Evolutionary conservation across 1,140 invertebrate genomes (phyloP).

Genomic region (Carposina sasakii): DNA sequence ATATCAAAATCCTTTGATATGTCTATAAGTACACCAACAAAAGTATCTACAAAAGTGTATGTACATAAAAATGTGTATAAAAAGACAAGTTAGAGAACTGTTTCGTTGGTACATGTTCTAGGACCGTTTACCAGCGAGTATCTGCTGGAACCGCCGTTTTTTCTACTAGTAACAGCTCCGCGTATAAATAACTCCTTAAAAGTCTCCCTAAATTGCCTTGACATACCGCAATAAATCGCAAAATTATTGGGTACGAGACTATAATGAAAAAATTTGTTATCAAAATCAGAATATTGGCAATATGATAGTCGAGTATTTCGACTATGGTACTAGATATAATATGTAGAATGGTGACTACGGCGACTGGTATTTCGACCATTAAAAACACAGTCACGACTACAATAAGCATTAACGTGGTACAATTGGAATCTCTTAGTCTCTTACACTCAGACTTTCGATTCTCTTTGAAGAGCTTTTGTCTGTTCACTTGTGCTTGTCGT

Average conservation of each 20-base stretch:
- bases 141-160: conserved; percentile 79
- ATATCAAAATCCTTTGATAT: conserved; percentile 7
- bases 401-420: conserved; percentile 96
- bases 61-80: not conserved
- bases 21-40: conserved; percentile 15
- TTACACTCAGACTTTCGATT: conserved; percentile 89
- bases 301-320: conserved; percentile 83
- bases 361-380: conserved; percentile 91
- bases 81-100: conserved; percentile 77
- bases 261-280: conserved; percentile 94
- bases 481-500: conserved; percentile 84
- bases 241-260: conserved; percentile 93
- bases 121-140: conserved; percentile 87
- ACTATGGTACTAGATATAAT: conserved; percentile 83
- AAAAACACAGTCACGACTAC: conserved; percentile 94
- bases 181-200: conserved; percentile 91
- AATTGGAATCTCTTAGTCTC: conserved; percentile 89
- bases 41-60: conserved; percentile 12
- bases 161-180: conserved; percentile 72
- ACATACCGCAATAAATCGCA: conserved; percentile 97
- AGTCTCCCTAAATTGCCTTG: conserved; percentile 92
- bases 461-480: conserved; percentile 87
- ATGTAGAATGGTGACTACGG: conserved; percentile 88
- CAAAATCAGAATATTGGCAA: conserved; percentile 88
- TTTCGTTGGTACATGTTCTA: conserved; percentile 86